These are phyloP conservation scores for Hiodon tergisus DNA, from an alignment of 2,113 vertebrate genomes.

Conservation along the genomic window DNA sequence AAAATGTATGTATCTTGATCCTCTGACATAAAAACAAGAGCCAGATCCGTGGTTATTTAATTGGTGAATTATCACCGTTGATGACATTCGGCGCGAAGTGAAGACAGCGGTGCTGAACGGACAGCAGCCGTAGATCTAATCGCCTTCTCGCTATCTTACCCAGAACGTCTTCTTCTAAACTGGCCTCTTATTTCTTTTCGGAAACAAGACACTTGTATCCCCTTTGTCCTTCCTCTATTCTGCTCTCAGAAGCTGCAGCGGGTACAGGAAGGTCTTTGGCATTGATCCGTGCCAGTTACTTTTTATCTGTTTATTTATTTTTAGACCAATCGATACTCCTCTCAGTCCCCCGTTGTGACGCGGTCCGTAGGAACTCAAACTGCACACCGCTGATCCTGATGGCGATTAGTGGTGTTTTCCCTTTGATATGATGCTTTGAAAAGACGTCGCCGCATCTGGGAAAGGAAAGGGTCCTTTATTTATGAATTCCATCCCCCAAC, in stretches of 20 bases:
- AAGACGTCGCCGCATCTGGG: constrained; percentile 14
- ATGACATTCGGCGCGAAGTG: constrained; percentile 22
- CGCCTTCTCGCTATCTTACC: constrained; percentile 9
- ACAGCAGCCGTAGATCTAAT: constrained; percentile 50
- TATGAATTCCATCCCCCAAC: constrained; percentile 14
- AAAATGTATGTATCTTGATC: neutral
- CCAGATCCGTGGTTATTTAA: neutral
- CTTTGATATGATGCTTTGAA: neutral
- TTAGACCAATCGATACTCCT: constrained; percentile 18
- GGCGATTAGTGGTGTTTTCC: constrained; percentile 4
- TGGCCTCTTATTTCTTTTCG: constrained; percentile 14
- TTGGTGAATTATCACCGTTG: neutral
- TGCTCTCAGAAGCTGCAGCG: constrained; percentile 13
- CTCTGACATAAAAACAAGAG: neutral
- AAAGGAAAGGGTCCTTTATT: constrained; percentile 12
- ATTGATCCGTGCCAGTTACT: constrained; percentile 21
- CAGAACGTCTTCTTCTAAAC: constrained; percentile 12
- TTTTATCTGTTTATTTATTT: constrained; percentile 24
- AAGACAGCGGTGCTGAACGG: constrained; percentile 59
- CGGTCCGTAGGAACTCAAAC: constrained; percentile 11
- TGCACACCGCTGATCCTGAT: neutral
- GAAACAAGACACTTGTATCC: constrained; percentile 22
- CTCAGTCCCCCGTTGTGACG: constrained; percentile 2
- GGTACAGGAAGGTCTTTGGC: constrained; percentile 16
- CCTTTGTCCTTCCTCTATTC: constrained; percentile 14